Conservation (phyloP, 1,140 invertebrate genomes). For the Caerostris darwini region DNA sequence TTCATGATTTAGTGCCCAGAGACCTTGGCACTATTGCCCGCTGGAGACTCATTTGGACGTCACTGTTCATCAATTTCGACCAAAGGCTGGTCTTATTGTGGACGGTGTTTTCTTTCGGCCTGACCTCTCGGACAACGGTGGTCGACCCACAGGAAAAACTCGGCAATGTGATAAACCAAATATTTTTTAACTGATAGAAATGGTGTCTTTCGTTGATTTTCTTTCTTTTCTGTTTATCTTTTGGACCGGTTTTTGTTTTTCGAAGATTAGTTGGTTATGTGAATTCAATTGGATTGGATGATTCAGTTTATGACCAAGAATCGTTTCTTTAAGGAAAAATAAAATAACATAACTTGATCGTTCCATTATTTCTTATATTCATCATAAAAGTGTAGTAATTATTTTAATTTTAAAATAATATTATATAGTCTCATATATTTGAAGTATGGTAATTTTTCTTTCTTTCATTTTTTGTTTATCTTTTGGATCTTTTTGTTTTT, state of each 20-base stretch:
- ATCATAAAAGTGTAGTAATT: too few species aligned
- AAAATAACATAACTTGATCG: too few species aligned
- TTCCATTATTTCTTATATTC: too few species aligned
- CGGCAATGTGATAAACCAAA: not conserved
- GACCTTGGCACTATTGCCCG: slow-evolving; percentile 59
- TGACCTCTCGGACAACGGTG: slow-evolving; percentile 1
- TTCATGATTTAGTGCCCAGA: slow-evolving; percentile 66
- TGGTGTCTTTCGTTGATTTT: not conserved
- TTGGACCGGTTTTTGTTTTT: not conserved
- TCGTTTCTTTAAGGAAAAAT: not conserved
- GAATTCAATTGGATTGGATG: not conserved
- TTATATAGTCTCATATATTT: too few species aligned
- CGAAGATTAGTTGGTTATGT: not conserved
- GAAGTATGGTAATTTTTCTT: not conserved
- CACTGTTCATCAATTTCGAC: slow-evolving; percentile 72
- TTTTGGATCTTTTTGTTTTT: not conserved
- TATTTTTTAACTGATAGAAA: not conserved
- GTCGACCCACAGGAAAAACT: not conserved
- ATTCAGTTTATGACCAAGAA: not conserved
- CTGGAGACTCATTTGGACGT: slow-evolving; percentile 66
- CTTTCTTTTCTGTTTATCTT: not conserved
- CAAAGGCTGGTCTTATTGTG: slow-evolving; percentile 26
- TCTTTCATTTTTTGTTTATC: too few species aligned
- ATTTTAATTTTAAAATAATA: too few species aligned
- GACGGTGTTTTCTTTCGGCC: slow-evolving; percentile 20